Evolutionary conservation across 2,888 invertebrate genomes (phyloP), one percentile per base, ranked within the genome.

Genomic region (Cryptus viduatorius): DNA sequence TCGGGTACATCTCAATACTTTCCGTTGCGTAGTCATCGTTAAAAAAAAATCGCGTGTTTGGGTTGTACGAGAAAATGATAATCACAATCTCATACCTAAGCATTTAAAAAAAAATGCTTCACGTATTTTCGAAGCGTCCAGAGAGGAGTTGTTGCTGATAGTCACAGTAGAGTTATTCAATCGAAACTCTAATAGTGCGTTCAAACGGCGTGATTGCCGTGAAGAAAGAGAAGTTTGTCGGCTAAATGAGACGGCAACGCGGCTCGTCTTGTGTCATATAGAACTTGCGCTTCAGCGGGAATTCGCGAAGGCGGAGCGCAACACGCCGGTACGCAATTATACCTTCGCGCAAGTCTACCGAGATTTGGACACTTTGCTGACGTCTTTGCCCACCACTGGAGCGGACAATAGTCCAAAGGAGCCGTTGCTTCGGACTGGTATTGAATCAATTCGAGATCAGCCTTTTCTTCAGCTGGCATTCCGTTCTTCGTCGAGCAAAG

Each of bases 391-490:
- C 94, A 94, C 94, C 94, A 94, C 67, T 94, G 92, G n/a, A 94
- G 86, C 1, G 94, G 94, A 86, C 94, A 94, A 73, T 92, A 93
- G 86, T 94, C 94, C 0, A 94, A 89, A 7, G 94, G 90, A 16
- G 94, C 94, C 3, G 93, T 93, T 0, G 92, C 90, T 84, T 94
- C 94, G 1, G 94, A 94, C 77, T 94, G 94, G 87, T 94, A 94
- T 73, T 94, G 94, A 1, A 93, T 93, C 37, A 94, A 87, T 86
- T 94, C 94, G 12, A 94, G 90, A 78, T 94, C 93, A 0, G 94
- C 94, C 75, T 94, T 93, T 82, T 94, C 94, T 76, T 93, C 92
- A 1, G 93, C 91, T 7, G 94, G 91, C 91, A 94, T 94, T 56
- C 91, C 92, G 46, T 87, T 89, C 84, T 94, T 94, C 19, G 87